A percentile compares a stretch with the other conserved stretches of the same genome.
phyloP scores from a whole-genome alignment of 2,888 invertebrate genomes.

The Dioctria linearis region DNA sequence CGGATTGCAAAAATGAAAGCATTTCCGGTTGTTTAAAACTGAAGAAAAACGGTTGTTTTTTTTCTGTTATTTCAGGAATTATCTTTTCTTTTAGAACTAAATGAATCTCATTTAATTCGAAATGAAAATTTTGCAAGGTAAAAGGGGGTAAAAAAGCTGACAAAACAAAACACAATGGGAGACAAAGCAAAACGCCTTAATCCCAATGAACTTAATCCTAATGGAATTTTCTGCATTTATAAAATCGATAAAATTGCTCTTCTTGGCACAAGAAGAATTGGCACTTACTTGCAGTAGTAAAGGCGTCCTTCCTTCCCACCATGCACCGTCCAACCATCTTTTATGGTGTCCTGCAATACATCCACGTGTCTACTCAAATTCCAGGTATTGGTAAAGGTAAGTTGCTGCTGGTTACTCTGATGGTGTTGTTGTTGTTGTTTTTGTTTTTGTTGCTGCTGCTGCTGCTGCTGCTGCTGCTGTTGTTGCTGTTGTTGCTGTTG shows the following conservation, averaged over 20 bases:
- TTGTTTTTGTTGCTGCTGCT: slow-evolving; percentile 47
- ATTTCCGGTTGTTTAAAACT: not conserved
- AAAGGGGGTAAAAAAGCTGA: not conserved
- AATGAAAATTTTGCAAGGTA: not conserved
- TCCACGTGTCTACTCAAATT: slow-evolving; percentile 71
- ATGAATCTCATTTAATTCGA: not conserved
- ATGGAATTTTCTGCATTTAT: not conserved
- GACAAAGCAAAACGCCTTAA: not conserved
- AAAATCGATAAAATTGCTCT: not conserved
- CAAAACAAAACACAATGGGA: not conserved
- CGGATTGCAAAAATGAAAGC: slow-evolving; percentile 10
- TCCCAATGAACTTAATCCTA: not conserved
- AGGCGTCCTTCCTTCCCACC: slow-evolving; percentile 84
- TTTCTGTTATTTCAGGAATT: no score
- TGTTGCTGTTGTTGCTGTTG: slow-evolving; percentile 54
- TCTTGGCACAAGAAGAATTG: not conserved
- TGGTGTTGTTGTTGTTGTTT: slow-evolving; percentile 54
- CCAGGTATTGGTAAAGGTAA: slow-evolving; percentile 64
- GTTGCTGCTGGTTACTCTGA: not conserved
- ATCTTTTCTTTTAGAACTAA: not conserved
- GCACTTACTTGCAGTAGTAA: slow-evolving; percentile 92
- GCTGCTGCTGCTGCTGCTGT: slow-evolving; percentile 4
- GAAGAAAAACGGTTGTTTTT: not conserved
- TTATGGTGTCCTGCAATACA: slow-evolving; percentile 75
- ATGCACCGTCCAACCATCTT: slow-evolving; percentile 86